Percentiles rank a stretch among this genome's conserved stretches.
phyloP scores from a whole-genome alignment of 2,888 invertebrate genomes.

The Digitonthophagus gazella region DNA sequence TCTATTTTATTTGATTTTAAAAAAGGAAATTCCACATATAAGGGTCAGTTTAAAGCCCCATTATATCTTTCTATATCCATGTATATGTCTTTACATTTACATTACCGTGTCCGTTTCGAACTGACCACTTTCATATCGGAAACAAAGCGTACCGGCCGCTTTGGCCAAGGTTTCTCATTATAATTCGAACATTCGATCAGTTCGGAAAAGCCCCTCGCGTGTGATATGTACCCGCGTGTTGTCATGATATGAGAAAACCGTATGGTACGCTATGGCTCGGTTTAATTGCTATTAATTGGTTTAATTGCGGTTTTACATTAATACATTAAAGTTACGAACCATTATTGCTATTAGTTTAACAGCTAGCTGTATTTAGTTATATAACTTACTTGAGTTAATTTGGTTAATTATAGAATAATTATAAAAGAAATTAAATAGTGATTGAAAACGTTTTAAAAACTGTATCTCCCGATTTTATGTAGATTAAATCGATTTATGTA shows the following conservation, averaged over 20 bases:
- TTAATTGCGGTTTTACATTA: neutral
- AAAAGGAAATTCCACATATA: neutral
- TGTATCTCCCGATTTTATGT: no score
- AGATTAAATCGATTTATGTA: no score
- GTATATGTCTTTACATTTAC: no score
- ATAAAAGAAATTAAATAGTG: no score
- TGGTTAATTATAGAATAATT: no score
- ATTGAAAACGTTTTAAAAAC: no score
- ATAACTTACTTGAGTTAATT: no score
- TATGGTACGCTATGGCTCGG: neutral
- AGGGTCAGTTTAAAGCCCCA: neutral
- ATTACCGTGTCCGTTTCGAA: neutral
- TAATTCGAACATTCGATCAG: conserved; percentile 2
- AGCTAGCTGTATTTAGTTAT: no score
- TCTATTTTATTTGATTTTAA: no score
- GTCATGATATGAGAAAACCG: neutral
- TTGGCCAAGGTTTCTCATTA: conserved; percentile 11
- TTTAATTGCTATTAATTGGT: conserved; percentile 6
- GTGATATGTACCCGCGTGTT: neutral
- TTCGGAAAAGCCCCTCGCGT: neutral
- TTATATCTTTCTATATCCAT: no score
- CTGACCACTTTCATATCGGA: conserved; percentile 15
- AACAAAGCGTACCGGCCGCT: conserved; percentile 12
- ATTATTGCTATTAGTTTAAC: no score
- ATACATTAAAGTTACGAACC: no score